These are phyloP conservation scores for Amorpha juglandis DNA, from an alignment of 2,888 invertebrate genomes.

Conservation along the genomic window DNA sequence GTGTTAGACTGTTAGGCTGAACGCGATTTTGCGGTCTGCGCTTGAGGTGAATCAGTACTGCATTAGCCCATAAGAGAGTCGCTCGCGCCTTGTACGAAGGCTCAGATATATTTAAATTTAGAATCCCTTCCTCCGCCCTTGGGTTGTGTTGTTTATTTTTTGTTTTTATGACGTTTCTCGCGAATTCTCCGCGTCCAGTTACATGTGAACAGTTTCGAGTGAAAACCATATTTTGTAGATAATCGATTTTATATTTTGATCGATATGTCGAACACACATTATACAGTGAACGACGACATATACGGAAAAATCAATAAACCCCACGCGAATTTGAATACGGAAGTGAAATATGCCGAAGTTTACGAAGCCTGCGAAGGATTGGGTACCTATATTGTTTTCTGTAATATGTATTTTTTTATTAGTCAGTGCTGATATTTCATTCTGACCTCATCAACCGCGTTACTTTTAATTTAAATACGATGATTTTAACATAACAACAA, in stretches of 20 bases:
- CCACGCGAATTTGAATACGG: slow-evolving; percentile 45
- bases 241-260: slow-evolving; percentile 34
- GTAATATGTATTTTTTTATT: slow-evolving; percentile 25
- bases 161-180: slow-evolving; percentile 54
- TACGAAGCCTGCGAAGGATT: slow-evolving; percentile 74
- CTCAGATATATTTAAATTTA: slow-evolving; percentile 76
- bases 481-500: background rate
- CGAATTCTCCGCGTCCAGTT: slow-evolving; percentile 62
- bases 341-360: slow-evolving; percentile 70
- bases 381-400: slow-evolving; percentile 58
- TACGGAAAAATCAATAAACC: slow-evolving; percentile 77
- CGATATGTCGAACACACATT: slow-evolving; percentile 60
- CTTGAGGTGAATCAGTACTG: slow-evolving; percentile 78
- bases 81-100: slow-evolving; percentile 67
- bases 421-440: slow-evolving; percentile 26
- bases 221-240: slow-evolving; percentile 38
- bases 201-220: slow-evolving; percentile 52
- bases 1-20: slow-evolving; percentile 63
- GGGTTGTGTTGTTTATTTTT: slow-evolving; percentile 55
- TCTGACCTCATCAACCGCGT: slow-evolving; percentile 10
- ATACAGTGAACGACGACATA: slow-evolving; percentile 76
- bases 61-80: slow-evolving; percentile 78
- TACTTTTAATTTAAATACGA: too few relatives aligned
- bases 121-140: slow-evolving; percentile 69
- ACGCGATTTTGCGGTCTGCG: slow-evolving; percentile 73